A percentile compares a stretch with the other conserved stretches of the same genome.
phyloP scores from a whole-genome alignment of 2,797 vertebrate species.

The Botia almorhae region DNA sequence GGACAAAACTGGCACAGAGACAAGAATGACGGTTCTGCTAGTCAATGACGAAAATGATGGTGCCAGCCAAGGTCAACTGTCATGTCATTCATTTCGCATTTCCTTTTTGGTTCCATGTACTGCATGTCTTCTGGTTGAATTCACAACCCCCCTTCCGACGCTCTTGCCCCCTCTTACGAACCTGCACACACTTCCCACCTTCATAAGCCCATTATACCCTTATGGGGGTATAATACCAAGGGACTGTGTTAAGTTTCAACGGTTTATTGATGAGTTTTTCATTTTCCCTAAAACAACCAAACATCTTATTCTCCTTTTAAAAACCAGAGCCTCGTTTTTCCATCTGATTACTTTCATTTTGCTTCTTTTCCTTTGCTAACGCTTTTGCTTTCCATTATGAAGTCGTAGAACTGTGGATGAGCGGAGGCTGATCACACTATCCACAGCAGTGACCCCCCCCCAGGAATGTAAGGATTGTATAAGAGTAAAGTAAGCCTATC shows the following conservation, averaged over 20 bases:
- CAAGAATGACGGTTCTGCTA: constrained; percentile 30
- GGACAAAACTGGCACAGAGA: constrained; percentile 10
- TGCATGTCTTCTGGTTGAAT: constrained; percentile 80
- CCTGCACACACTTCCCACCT: constrained; percentile 55
- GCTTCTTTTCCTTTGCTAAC: constrained; percentile 58
- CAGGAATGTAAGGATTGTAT: neutral
- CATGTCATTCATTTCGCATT: constrained; percentile 82
- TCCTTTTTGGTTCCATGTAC: constrained; percentile 73
- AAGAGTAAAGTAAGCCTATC: constrained; percentile 15
- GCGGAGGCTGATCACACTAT: constrained; percentile 49
- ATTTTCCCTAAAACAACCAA: constrained; percentile 37
- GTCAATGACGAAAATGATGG: constrained; percentile 44
- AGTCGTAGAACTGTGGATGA: constrained; percentile 55
- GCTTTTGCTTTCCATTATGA: constrained; percentile 58
- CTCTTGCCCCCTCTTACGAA: constrained; percentile 52
- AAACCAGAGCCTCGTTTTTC: constrained; percentile 45
- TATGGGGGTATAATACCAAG: constrained; percentile 70
- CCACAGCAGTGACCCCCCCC: constrained; percentile 55
- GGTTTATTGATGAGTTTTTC: constrained; percentile 57
- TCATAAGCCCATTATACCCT: constrained; percentile 74
- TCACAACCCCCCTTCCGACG: constrained; percentile 68
- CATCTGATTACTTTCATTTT: constrained; percentile 59
- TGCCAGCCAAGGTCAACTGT: constrained; percentile 65
- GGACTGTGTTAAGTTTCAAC: constrained; percentile 68
- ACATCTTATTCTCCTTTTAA: constrained; percentile 37